phyloP scores from a whole-genome alignment of 2,888 invertebrate genomes.

The Brachyptera putata region DNA sequence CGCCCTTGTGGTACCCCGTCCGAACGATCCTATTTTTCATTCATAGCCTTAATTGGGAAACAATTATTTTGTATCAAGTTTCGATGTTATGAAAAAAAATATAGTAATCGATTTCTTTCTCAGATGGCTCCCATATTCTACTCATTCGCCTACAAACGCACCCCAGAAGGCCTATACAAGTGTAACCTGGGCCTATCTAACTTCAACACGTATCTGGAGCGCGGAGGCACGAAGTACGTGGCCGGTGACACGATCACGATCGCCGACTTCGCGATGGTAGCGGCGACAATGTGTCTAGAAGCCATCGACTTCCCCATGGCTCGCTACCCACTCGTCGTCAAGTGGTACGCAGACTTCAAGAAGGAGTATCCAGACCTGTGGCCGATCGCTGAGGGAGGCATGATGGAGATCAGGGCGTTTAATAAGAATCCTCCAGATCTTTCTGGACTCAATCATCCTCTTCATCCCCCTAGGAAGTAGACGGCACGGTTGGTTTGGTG shows the following conservation, averaged over 20 bases:
- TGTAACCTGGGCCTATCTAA: conserved; percentile 60
- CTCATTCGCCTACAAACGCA: conserved; percentile 58
- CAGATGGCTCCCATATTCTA: conserved; percentile 75
- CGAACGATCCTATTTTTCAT: no score
- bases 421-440: conserved; percentile 70
- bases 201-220: conserved; percentile 63
- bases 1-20: no score
- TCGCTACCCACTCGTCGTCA: conserved; percentile 53
- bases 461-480: conserved; percentile 53
- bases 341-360: conserved; percentile 71
- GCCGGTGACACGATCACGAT: conserved; percentile 67
- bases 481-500: neutral
- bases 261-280: conserved; percentile 67
- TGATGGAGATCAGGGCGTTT: conserved; percentile 64
- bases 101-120: no score
- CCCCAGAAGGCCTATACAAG: conserved; percentile 63
- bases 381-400: conserved; percentile 62
- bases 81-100: no score
- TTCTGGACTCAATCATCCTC: conserved; percentile 64
- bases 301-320: conserved; percentile 63
- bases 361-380: conserved; percentile 62
- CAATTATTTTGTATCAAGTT: no score
- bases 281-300: conserved; percentile 69
- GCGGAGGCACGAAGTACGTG: conserved; percentile 58
- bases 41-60: no score